Evolutionary conservation across 2,888 invertebrate species (phyloP).

Genomic region (Sisyra terminalis): DNA sequence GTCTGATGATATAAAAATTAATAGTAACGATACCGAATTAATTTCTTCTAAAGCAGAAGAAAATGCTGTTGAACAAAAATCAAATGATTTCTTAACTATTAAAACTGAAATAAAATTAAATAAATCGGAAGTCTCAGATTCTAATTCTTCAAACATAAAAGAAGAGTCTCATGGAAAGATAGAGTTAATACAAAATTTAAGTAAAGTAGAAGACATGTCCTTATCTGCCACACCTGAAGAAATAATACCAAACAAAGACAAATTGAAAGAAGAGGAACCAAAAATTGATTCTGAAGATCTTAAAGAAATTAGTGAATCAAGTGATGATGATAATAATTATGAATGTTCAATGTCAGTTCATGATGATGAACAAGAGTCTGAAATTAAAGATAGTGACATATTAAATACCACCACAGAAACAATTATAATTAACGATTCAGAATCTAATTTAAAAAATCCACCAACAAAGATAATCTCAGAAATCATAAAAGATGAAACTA

Average conservation of each 20-base stretch:
- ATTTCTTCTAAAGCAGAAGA: not conserved
- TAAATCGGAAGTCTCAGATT: not conserved
- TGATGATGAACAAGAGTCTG: conserved; percentile 10
- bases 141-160: not conserved
- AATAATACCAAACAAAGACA: not conserved
- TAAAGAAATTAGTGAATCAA: not conserved
- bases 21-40: not conserved
- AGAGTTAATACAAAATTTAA: not conserved
- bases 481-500: too few species aligned
- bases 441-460: too few species aligned
- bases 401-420: too few species aligned
- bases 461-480: too few species aligned
- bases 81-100: not conserved
- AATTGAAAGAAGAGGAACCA: not conserved
- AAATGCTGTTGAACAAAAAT: not conserved
- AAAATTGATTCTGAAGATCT: not conserved
- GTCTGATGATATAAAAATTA: not conserved
- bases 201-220: not conserved
- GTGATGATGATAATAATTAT: not conserved
- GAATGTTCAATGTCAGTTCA: not conserved
- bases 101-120: not conserved
- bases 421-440: too few species aligned
- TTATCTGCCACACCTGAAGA: conserved; percentile 6
- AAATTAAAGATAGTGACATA: conserved; percentile 12
- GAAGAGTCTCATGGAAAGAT: not conserved